Evolutionary conservation across 1,140 invertebrate species (phyloP), one percentile per base, ranked within the genome.

Genomic region (Eurosta solidaginis): DNA sequence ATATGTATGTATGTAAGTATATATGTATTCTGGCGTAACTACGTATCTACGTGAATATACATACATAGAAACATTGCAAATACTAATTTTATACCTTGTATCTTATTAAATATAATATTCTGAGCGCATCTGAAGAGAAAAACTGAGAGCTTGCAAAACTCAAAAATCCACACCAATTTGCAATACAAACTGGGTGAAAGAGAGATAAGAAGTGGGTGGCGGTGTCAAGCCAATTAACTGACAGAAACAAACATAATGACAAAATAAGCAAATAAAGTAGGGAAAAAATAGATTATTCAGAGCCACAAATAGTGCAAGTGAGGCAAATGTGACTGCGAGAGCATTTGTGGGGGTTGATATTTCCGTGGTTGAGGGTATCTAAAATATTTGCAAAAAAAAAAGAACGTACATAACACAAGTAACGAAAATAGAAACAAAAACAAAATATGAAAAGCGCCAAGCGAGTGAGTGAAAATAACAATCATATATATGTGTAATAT

Each of bases 331-430:
- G 25, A 29, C 40, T 40, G n/a, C 40, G 33, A 14, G 29, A 29
- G 33, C 22, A 14, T 40, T 36, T 42, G 33, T 42, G 59, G 59
- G 59, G 33, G 33, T 42, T 36, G 27, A 40, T 36, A 20, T 68
- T 36, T 68, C 33, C 36, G n/a, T 20, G 36, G 59, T 2, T 68
- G 7, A 14, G 6, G 33, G 9, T 49, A 52, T 52, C 4, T 52
- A 68, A 77, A 44, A 22, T 77, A 54, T 78, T 47, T 59, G 52
- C 20, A 29, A 47, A 63, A 77, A 33, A 59, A 77, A 42, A 77
- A 6, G 14, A 10, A 44, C 3, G 47, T 45, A 73, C 59, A 78
- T 68, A 73, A 10, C 29, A 27, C 50, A 29, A 27, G 5, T 44
- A 7, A 68, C 59, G 59, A 68, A 68, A 68, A 68, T 68, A 68